These are phyloP conservation scores for Protula sp. DNA, from an alignment of 2,888 invertebrate species.

Conservation along the genomic window DNA sequence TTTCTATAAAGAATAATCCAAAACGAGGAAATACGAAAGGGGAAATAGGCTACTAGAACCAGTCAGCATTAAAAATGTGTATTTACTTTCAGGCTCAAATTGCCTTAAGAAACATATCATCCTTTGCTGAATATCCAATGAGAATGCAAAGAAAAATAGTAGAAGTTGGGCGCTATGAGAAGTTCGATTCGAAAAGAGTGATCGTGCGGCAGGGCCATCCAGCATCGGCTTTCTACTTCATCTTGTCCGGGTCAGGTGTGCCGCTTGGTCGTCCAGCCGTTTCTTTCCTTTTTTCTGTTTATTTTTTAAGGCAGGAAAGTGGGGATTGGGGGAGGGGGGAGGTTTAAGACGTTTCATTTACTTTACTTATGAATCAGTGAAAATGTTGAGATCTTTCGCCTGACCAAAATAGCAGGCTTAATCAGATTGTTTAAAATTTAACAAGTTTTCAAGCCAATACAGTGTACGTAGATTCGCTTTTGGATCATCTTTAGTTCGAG, in stretches of 20 bases:
- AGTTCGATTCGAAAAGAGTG: slow-evolving; percentile 31
- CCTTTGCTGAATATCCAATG: slow-evolving; percentile 37
- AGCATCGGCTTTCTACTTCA: slow-evolving; percentile 46
- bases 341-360: too few relatives aligned
- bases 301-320: too few relatives aligned
- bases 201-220: slow-evolving; percentile 44
- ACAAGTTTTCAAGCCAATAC: too few relatives aligned
- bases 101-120: slow-evolving; percentile 34
- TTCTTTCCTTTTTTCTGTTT: too few relatives aligned
- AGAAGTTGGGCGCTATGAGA: slow-evolving; percentile 39
- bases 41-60: neutral
- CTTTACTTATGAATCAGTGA: neutral
- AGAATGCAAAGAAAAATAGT: slow-evolving; percentile 43
- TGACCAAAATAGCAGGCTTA: too few relatives aligned
- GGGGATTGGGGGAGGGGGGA: too few relatives aligned
- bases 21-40: neutral
- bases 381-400: neutral
- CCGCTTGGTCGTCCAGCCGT: too few relatives aligned
- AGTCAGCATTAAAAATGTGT: neutral
- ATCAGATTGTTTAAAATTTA: too few relatives aligned
- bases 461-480: too few relatives aligned
- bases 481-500: too few relatives aligned
- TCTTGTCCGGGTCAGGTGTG: slow-evolving; percentile 46
- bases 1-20: neutral
- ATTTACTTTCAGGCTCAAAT: slow-evolving; percentile 28